Conservation (phyloP, 1,140 invertebrate species). For the Caenorhabditis latens region DNA sequence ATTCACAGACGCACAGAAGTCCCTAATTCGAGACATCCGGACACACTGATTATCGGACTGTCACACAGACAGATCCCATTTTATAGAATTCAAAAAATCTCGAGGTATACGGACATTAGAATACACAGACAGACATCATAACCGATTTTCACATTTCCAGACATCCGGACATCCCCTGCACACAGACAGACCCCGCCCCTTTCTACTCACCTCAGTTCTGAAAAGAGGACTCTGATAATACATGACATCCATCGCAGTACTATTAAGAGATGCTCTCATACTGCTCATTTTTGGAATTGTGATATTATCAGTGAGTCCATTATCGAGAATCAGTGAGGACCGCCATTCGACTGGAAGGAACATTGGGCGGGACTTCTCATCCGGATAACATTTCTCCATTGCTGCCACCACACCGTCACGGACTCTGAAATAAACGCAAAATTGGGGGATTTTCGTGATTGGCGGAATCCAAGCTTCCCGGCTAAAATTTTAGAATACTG, state of each 20-base stretch:
- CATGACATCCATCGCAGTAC: conserved; percentile 86
- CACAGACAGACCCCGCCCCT: no score
- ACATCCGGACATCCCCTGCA: no score
- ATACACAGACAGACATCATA: no score
- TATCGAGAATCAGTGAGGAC: conserved; percentile 69
- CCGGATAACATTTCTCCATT: conserved; percentile 74
- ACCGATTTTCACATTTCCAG: no score
- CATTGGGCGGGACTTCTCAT: conserved; percentile 76
- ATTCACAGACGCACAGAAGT: no score
- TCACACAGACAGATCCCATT: no score
- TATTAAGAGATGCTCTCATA: conserved; percentile 75
- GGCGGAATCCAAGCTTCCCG: no score
- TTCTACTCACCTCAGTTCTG: conserved; percentile 84
- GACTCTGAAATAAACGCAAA: conserved; percentile 70
- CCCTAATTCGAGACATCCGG: no score
- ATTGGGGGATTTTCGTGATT: neutral
- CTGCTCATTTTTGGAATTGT: conserved; percentile 74
- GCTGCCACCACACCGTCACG: conserved; percentile 71
- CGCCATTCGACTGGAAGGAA: conserved; percentile 77
- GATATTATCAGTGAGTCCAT: conserved; percentile 72
- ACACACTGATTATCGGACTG: no score
- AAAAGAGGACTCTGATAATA: conserved; percentile 87
- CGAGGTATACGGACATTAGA: no score
- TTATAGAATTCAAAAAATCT: no score
- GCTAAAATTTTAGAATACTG: no score